phyloP scores from a whole-genome alignment of 2,888 invertebrate species.

The Lucinisca nassula region DNA sequence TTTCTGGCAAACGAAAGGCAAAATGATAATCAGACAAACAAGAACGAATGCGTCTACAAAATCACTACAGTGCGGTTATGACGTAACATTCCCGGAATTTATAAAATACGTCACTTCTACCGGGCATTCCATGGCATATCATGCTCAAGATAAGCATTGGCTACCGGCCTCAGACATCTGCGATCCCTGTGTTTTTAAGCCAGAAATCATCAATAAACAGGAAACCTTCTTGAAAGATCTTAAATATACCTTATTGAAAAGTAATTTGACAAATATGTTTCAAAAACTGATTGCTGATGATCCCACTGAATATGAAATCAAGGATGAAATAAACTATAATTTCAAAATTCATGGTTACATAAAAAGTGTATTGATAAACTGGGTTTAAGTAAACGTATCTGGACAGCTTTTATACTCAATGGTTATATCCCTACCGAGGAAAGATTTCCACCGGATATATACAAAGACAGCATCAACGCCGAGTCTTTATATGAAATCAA shows the following conservation, averaged over 20 bases:
- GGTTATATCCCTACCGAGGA: slow-evolving; percentile 69
- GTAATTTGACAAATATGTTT: slow-evolving; percentile 47
- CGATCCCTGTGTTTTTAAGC: slow-evolving; percentile 72
- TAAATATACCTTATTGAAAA: slow-evolving; percentile 54
- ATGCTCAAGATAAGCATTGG: slow-evolving; percentile 75
- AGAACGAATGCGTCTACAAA: slow-evolving; percentile 15
- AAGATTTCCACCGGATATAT: slow-evolving; percentile 25
- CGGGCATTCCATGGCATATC: slow-evolving; percentile 23
- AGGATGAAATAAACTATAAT: slow-evolving; percentile 59
- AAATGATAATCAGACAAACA: slow-evolving; percentile 34
- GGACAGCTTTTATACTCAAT: slow-evolving; percentile 72
- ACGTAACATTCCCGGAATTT: slow-evolving; percentile 77
- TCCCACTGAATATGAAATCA: slow-evolving; percentile 55
- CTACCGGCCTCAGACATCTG: slow-evolving; percentile 72
- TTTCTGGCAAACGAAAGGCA: slow-evolving; percentile 73
- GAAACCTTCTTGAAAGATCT: slow-evolving; percentile 72
- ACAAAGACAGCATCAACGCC: not conserved
- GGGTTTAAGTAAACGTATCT: slow-evolving; percentile 59
- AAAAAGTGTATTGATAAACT: slow-evolving; percentile 34
- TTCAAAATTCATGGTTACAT: slow-evolving; percentile 25
- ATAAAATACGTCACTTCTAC: slow-evolving; percentile 54
- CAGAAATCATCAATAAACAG: slow-evolving; percentile 68
- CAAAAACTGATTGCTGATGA: slow-evolving; percentile 17
- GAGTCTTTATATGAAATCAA: slow-evolving; percentile 21
- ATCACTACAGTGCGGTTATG: slow-evolving; percentile 69